phyloP scores from a whole-genome alignment of 2,113 vertebrate species.

The Donacobius atricapilla region DNA sequence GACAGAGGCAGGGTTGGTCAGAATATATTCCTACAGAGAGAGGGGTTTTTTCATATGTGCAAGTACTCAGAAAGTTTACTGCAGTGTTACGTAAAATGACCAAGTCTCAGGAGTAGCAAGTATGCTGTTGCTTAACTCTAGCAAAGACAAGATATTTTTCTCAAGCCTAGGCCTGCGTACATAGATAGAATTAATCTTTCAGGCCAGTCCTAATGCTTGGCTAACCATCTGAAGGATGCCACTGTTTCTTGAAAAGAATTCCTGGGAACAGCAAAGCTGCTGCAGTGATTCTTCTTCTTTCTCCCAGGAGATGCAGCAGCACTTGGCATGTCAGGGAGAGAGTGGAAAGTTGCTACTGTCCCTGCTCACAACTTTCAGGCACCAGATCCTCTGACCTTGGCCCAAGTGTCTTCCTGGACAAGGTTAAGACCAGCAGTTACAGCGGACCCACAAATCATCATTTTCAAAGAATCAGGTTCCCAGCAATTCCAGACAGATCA shows the following conservation, averaged over 20 bases:
- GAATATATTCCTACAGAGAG: not conserved
- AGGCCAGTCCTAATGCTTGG: not conserved
- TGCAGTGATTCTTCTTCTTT: not conserved
- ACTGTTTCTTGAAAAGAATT: not conserved
- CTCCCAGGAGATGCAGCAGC: not conserved
- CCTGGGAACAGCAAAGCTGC: not conserved
- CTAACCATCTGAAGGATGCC: not conserved
- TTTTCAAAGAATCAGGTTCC: slow-evolving; percentile 68
- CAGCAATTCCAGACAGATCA: slow-evolving; percentile 72
- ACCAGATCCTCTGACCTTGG: not conserved
- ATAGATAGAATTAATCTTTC: not conserved
- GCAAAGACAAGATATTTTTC: not conserved
- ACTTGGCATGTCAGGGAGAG: not conserved
- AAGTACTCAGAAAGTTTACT: not conserved
- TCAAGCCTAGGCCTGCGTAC: not conserved
- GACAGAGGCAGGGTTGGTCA: not conserved
- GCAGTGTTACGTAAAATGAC: not conserved
- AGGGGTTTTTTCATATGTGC: fast-evolving
- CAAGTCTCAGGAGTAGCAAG: not conserved
- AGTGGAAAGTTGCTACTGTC: not conserved
- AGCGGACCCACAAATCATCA: not conserved
- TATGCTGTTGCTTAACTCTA: not conserved
- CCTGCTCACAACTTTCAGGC: not conserved
- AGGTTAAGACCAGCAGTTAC: not conserved
- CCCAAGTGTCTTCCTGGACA: not conserved